phyloP scores from a whole-genome alignment of 2,113 vertebrate species.

The Procapra przewalskii region DNA sequence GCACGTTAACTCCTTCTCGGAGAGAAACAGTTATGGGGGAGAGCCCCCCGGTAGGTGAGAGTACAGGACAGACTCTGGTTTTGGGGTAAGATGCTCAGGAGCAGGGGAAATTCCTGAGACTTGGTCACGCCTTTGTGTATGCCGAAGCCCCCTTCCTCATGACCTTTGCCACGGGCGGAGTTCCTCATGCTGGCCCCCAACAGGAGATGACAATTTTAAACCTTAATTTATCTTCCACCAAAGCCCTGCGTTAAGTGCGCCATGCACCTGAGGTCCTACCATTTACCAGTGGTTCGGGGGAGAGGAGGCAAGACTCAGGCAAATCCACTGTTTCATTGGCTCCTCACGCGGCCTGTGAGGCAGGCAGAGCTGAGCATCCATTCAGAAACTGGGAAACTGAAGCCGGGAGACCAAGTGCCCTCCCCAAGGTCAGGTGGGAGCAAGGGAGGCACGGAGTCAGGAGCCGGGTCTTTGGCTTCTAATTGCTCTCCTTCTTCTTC shows the following conservation, averaged over 20 bases:
- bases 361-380: too few relatives aligned
- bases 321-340: fast-evolving
- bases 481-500: background rate
- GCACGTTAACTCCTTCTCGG: too few relatives aligned
- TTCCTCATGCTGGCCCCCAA: too few relatives aligned
- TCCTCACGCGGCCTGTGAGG: background rate
- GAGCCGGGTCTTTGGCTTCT: background rate
- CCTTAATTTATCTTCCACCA: background rate
- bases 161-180: too few relatives aligned
- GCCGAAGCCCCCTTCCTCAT: too few relatives aligned
- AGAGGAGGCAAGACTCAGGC: background rate
- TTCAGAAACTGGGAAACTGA: background rate
- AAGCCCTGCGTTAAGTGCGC: background rate
- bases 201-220: background rate
- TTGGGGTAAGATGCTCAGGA: too few relatives aligned
- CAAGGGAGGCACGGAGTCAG: background rate
- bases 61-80: too few relatives aligned
- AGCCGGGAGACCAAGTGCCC: background rate
- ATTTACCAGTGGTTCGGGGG: background rate
- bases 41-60: too few relatives aligned
- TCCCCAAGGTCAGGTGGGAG: background rate
- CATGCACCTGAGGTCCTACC: background rate
- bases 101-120: too few relatives aligned
- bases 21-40: too few relatives aligned
- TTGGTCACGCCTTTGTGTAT: too few relatives aligned